phyloP scores from a whole-genome alignment of 2,797 vertebrate genomes.

The Merluccius polli region DNA sequence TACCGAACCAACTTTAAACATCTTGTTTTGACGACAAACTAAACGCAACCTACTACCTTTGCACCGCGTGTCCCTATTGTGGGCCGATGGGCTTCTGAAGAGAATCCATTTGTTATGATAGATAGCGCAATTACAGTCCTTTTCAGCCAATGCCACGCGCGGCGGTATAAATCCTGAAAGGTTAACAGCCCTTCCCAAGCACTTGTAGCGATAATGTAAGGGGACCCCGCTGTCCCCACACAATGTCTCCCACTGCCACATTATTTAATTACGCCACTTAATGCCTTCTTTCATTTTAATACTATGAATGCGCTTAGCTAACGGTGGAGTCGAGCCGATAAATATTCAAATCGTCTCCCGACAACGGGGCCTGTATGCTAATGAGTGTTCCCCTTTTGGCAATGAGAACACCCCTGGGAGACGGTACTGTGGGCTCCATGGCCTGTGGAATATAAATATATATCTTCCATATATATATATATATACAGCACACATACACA shows the following conservation, averaged over 20 bases:
- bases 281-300: slow-evolving; percentile 68
- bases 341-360: slow-evolving; percentile 77
- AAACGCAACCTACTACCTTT: neutral
- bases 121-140: slow-evolving; percentile 57
- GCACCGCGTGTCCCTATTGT: slow-evolving; percentile 34
- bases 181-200: slow-evolving; percentile 58
- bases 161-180: slow-evolving; percentile 61
- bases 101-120: slow-evolving; percentile 52
- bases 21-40: neutral
- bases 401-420: slow-evolving; percentile 63
- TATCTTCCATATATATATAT: slow-evolving; percentile 34
- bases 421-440: slow-evolving; percentile 54
- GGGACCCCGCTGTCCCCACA: slow-evolving; percentile 50
- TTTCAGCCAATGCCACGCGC: slow-evolving; percentile 30
- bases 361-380: slow-evolving; percentile 74
- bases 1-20: neutral
- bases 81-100: slow-evolving; percentile 32
- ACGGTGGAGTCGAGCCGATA: slow-evolving; percentile 63
- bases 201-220: slow-evolving; percentile 54
- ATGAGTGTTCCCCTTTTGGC: slow-evolving; percentile 70
- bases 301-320: slow-evolving; percentile 69
- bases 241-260: slow-evolving; percentile 50
- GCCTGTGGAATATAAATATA: slow-evolving; percentile 42
- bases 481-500: slow-evolving; percentile 37
- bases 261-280: slow-evolving; percentile 76